Conservation (phyloP, 2,113 vertebrate genomes). For the Tetrao urogallus region DNA sequence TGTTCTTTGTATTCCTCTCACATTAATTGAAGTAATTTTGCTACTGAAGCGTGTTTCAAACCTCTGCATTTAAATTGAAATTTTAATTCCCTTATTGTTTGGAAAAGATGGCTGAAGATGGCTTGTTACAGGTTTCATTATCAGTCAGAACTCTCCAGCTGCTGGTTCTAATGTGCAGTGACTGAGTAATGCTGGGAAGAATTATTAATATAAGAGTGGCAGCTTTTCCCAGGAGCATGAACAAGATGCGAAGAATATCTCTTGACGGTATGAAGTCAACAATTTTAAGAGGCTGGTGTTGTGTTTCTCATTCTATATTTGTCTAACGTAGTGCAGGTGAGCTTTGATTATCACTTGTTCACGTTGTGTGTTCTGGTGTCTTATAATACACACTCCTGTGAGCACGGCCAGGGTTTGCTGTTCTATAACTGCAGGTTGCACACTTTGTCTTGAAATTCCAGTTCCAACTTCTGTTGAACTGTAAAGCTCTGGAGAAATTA, state of each 20-base stretch:
- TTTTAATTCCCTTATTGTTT: constrained; percentile 91
- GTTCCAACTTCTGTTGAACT: not conserved
- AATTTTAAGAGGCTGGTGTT: constrained; percentile 34
- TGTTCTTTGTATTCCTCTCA: constrained; percentile 84
- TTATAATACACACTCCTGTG: not conserved
- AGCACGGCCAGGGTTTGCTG: constrained; percentile 28
- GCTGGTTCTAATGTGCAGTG: constrained; percentile 83
- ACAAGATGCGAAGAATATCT: constrained; percentile 73
- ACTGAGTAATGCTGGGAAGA: constrained; percentile 81
- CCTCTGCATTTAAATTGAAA: constrained; percentile 91
- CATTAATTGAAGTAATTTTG: constrained; percentile 91
- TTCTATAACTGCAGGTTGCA: constrained; percentile 8
- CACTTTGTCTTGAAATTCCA: not conserved
- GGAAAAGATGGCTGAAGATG: constrained; percentile 81
- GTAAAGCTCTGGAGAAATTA: constrained; percentile 13
- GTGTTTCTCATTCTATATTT: not conserved
- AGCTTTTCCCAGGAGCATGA: constrained; percentile 66
- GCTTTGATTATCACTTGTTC: constrained; percentile 19
- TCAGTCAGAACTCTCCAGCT: constrained; percentile 86
- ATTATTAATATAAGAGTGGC: constrained; percentile 80
- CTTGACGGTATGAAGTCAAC: constrained; percentile 67
- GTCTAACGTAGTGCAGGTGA: constrained; percentile 24
- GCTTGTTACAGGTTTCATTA: constrained; percentile 90
- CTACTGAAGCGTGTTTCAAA: constrained; percentile 85
- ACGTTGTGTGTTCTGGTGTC: not conserved